phyloP scores from a whole-genome alignment of 2,113 vertebrate genomes.

The Eulacestoma nigropectus region DNA sequence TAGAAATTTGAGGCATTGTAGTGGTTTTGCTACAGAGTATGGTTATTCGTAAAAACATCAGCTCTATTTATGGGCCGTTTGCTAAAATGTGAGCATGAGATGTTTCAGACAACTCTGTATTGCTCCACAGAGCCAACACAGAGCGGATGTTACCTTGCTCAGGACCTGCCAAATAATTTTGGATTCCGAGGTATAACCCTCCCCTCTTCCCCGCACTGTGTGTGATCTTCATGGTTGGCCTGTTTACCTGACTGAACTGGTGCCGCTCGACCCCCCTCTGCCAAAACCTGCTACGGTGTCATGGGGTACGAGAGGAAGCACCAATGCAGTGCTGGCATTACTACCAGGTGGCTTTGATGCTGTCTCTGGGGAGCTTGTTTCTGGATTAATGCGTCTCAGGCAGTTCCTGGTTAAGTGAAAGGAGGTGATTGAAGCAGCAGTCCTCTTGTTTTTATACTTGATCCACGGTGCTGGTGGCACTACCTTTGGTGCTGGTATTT shows the following conservation, averaged over 20 bases:
- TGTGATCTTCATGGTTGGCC: background rate
- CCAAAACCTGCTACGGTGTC: accelerated
- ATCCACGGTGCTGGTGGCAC: background rate
- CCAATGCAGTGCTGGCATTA: background rate
- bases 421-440: background rate
- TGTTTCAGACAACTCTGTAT: background rate
- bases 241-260: background rate
- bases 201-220: accelerated
- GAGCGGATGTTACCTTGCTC: background rate
- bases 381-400: background rate
- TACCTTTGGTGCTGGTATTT: background rate
- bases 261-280: accelerated
- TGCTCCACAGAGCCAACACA: conserved; percentile 7
- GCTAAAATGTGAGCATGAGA: background rate
- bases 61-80: background rate
- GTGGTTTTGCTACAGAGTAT: background rate
- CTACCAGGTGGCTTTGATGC: background rate
- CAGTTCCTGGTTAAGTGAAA: background rate
- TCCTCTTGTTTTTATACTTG: background rate
- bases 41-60: background rate
- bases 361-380: background rate
- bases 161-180: conserved; percentile 20
- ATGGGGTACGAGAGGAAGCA: accelerated
- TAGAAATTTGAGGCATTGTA: background rate
- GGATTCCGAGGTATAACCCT: background rate